Percentiles rank a stretch among this genome's conserved stretches.
Conservation (phyloP, 2,797 vertebrate species). For the Macroramphosus scolopax region DNA sequence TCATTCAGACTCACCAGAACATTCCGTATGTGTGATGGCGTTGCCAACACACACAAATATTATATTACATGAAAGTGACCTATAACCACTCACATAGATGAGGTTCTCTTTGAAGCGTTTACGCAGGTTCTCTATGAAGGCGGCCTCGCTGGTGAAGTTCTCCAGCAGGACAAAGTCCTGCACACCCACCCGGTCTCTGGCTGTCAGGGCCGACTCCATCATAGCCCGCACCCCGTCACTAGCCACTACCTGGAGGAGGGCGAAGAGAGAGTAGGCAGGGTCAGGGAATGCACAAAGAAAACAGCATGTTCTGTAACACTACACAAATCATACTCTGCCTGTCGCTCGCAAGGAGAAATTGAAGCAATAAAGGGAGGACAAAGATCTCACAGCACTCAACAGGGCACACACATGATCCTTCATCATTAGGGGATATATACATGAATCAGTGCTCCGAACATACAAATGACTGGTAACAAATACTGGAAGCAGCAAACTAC, state of each 20-base stretch:
- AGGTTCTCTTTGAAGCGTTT: constrained; percentile 97
- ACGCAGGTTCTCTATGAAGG: constrained; percentile 95
- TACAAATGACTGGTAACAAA: too few species aligned
- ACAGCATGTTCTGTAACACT: constrained; percentile 1
- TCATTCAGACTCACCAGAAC: too few species aligned
- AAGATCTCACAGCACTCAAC: too few species aligned
- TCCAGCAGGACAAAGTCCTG: constrained; percentile 98
- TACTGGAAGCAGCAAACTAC: too few species aligned
- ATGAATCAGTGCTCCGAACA: too few species aligned
- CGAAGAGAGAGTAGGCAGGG: neutral
- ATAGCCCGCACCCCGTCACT: constrained; percentile 88
- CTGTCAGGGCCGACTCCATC: constrained; percentile 98
- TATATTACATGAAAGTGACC: too few species aligned
- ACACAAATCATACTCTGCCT: constrained; percentile 17
- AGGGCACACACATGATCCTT: too few species aligned
- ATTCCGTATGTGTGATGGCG: too few species aligned
- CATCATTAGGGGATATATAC: too few species aligned
- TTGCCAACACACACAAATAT: too few species aligned
- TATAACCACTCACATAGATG: constrained; percentile 85
- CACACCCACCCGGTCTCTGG: constrained; percentile 96
- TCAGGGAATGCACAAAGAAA: constrained; percentile 5
- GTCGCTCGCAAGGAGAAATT: neutral
- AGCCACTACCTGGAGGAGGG: constrained; percentile 80
- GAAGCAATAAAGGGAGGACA: too few species aligned
- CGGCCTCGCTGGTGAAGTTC: constrained; percentile 95